These are phyloP conservation scores for Chamaedrilus cognettii DNA, from an alignment of 2,888 invertebrate species.

Conservation along the genomic window DNA sequence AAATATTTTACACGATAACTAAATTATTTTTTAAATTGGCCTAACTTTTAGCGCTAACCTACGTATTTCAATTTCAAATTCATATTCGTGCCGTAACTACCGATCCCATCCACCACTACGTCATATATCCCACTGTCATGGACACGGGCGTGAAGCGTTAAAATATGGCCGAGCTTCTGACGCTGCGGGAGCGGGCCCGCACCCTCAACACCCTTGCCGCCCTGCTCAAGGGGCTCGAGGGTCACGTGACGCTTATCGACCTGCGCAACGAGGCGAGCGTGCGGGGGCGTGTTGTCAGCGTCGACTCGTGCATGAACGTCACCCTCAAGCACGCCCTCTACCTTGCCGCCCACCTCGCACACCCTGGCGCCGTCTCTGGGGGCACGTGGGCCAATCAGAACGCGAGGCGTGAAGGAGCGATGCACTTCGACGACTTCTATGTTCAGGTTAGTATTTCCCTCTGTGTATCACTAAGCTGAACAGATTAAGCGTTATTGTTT, in stretches of 20 bases:
- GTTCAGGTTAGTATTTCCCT: too few relatives aligned
- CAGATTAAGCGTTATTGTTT: too few relatives aligned
- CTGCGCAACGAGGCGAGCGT: slow-evolving; percentile 12
- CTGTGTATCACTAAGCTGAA: too few relatives aligned
- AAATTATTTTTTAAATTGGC: too few relatives aligned
- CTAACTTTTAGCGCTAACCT: too few relatives aligned
- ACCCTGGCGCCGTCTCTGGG: background rate
- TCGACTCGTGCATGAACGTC: slow-evolving; percentile 11
- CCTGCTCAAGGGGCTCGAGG: slow-evolving; percentile 9
- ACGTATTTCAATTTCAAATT: too few relatives aligned
- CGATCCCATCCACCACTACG: too few relatives aligned
- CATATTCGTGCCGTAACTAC: too few relatives aligned
- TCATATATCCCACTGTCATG: too few relatives aligned
- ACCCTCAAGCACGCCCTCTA: background rate
- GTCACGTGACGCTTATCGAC: slow-evolving; percentile 12
- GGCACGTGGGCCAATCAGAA: background rate
- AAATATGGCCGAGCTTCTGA: background rate
- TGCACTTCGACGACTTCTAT: background rate
- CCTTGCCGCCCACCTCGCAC: background rate
- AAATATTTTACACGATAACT: too few relatives aligned
- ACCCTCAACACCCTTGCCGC: slow-evolving; percentile 8
- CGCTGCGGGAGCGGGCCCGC: background rate
- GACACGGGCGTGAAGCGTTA: too few relatives aligned
- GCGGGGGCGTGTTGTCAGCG: background rate
- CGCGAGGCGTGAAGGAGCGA: background rate